Base-by-base conservation (phyloP, 2,888 invertebrate genomes). In the Sinhomidia bicolor region DNA sequence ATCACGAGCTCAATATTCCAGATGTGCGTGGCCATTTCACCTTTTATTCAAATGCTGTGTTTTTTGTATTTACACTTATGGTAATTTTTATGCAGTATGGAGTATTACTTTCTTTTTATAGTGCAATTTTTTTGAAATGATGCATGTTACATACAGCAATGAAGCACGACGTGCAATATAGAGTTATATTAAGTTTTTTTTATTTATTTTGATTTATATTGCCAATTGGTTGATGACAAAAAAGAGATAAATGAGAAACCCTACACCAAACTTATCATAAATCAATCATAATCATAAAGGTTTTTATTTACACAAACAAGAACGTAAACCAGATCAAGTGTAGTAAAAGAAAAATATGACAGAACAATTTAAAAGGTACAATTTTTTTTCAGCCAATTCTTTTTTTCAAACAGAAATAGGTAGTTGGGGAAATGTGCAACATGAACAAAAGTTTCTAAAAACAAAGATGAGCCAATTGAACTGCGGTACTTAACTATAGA, bases 201-300 rank as follows among this genome's bases (percentile, higher is more conserved):
- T 26, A 74, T 47, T 76, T 62, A 62, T 62, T 76, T 74, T 74
- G 20, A 74, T 68, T 74, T 9, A 36, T 20, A 17, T 51, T 32
- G 76, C 76, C 76, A 76, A 76, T 76, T 76, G 32, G 76, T 74
- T 74, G 6, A 32, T 47, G 10, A 76, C 12, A 26, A 26, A 26
- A 26, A 47, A 41, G 44, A 44, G 23, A 5, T 36, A 7, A 41
- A 10, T 20, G 23, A 10, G 20, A 29, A 51, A 6, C 76, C 76
- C 76, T 74, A 54, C 51, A 76, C 76, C 76, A 17, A 51, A 76
- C n/a, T 29, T 51, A 76, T 54, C 51, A 54, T 76, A 76, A 36
- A n/a, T 14, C 14, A 51, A 51, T n/a, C n/a, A 51, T 51, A 51
- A 51, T 65, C n/a, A 65, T n/a, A 65, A 0, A 32, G 7, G 17